Conservation (phyloP, 2,797 vertebrate genomes). For the Enteromius paludinosus region DNA sequence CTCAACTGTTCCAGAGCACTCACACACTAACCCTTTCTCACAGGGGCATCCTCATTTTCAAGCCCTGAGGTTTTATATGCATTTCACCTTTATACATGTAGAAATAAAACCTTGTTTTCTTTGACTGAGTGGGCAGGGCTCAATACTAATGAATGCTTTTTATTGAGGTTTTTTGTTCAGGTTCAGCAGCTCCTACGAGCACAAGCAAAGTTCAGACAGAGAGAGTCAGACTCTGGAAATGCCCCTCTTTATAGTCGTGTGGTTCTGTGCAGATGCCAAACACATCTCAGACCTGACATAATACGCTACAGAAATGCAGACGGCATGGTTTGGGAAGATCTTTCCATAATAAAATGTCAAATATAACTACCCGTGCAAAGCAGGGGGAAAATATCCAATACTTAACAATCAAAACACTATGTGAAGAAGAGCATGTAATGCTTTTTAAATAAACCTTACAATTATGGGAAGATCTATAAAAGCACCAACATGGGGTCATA, state of each 20-base stretch:
- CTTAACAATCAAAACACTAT: conserved; percentile 8
- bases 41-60: background rate
- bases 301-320: conserved; percentile 17
- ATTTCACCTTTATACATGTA: background rate
- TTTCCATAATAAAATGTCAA: conserved; percentile 29
- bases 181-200: conserved; percentile 18
- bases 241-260: conserved; percentile 3
- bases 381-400: conserved; percentile 6
- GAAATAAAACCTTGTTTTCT: background rate
- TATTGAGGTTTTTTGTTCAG: conserved; percentile 30
- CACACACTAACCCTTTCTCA: background rate
- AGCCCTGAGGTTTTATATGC: background rate
- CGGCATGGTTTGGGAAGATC: background rate
- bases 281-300: conserved; percentile 36
- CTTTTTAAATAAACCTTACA: conserved; percentile 4
- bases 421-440: background rate
- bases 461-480: background rate
- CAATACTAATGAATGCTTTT: conserved; percentile 32
- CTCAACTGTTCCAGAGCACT: background rate
- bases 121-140: background rate
- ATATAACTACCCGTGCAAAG: conserved; percentile 24
- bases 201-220: conserved; percentile 32
- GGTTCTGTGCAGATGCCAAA: conserved; percentile 20
- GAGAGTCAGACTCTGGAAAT: conserved; percentile 28
- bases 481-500: background rate